Evolutionary conservation across 2,113 vertebrate genomes (phyloP), one percentile per base, ranked within the genome.

Genomic region (Bucco capensis): DNA sequence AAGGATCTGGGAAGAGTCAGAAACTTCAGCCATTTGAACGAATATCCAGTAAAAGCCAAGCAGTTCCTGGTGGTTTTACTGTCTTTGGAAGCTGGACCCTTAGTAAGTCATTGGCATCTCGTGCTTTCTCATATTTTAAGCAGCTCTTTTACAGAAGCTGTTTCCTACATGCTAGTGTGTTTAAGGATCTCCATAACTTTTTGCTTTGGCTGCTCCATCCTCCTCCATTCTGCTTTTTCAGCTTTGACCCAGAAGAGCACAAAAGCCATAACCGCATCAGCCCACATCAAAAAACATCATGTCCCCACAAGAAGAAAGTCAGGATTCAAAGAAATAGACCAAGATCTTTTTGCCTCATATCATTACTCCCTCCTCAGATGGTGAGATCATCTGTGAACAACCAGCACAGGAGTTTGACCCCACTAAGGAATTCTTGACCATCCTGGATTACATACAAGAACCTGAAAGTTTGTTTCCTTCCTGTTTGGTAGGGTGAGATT

Each of bases 401-500:
- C 69, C 62, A 94, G 67, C 46, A 38, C 47, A 6, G 22, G 77
- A 78, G 50, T 16, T 12, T 73, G 66, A 85, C 84, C 62, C 31
- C 67, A 69, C 25, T 14, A 61, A 83, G n/a, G 58, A 50, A 92
- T 77, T 95, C 90, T 51, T 86, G 70, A 88, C 73, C 54, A 86
- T 35, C 62, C 80, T 40, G 62, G 82, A 76, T 86, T 84, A 76
- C 0, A 0, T 70, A 78, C 61, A 86, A 90, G 42, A 92, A 83
- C 86, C 70, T 76, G 75, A 91, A 92, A 92, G 94, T 14, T 27
- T n/a, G 71, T 28, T 96, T 93, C 92, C 88, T 96, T 94, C 90
- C 93, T 93, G 76, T 69, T 57, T 61, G 50, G 37, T 6, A 69
- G 73, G 37, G 37, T 35, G 37, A 94, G 70, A 90, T 66, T 84